Conservation (phyloP, 2,113 vertebrate genomes). For the Cryptoleucopteryx plumbea region DNA sequence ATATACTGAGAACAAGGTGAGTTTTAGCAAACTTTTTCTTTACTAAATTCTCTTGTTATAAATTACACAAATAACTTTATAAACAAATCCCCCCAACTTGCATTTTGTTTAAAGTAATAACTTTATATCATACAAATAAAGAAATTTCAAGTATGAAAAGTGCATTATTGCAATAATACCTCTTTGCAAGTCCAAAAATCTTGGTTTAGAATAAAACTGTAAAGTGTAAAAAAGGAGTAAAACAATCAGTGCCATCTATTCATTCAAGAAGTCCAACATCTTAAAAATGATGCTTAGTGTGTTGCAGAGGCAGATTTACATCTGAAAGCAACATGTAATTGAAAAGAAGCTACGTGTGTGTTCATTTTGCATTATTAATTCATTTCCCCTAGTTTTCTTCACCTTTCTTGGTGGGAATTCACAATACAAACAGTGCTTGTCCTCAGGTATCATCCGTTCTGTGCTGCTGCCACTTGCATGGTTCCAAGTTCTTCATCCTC, state of each 20-base stretch:
- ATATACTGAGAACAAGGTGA: conserved; percentile 69
- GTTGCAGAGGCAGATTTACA: conserved; percentile 70
- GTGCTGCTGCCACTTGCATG: conserved; percentile 91
- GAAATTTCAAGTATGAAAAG: conserved; percentile 98
- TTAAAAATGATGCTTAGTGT: conserved; percentile 72
- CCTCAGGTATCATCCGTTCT: conserved; percentile 79
- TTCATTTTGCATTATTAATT: conserved; percentile 44
- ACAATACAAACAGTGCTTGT: neutral
- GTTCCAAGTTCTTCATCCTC: conserved; percentile 92
- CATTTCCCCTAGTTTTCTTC: conserved; percentile 23
- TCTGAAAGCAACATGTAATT: conserved; percentile 73
- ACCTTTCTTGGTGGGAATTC: conserved; percentile 46
- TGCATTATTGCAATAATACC: conserved; percentile 99
- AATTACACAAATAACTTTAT: conserved; percentile 80
- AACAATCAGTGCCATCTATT: conserved; percentile 79
- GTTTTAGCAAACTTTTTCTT: conserved; percentile 75
- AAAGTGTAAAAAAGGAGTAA: conserved; percentile 78
- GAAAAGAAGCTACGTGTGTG: conserved; percentile 60
- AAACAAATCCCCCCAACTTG: conserved; percentile 75
- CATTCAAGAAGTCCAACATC: conserved; percentile 73
- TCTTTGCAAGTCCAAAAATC: conserved; percentile 97
- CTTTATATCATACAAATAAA: conserved; percentile 84
- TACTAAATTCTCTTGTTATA: conserved; percentile 82
- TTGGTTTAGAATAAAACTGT: conserved; percentile 97
- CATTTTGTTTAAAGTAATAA: conserved; percentile 80